Percentiles rank a stretch among this genome's conserved stretches.
phyloP scores from a whole-genome alignment of 2,797 vertebrate genomes.

The Mustela erminea region DNA sequence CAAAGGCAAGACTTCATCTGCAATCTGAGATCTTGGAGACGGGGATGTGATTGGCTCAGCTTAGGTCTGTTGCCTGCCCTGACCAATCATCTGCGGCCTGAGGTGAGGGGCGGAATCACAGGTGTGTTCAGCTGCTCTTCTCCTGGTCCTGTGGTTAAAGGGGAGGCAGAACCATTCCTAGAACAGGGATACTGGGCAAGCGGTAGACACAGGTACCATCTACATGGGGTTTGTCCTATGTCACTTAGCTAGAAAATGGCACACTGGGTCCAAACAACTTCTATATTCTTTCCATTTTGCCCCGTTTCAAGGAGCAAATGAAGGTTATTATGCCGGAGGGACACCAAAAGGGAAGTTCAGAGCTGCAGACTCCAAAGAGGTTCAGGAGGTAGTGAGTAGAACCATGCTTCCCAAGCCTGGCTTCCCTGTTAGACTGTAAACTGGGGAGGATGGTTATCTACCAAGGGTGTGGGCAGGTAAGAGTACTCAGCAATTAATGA shows the following conservation, averaged over 20 bases:
- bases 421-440: background rate
- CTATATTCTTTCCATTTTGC: constrained; percentile 18
- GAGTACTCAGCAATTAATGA: background rate
- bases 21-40: background rate
- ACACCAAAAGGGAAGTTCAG: background rate
- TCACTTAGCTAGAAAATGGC: background rate
- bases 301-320: background rate
- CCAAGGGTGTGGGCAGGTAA: background rate
- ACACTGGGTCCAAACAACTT: background rate
- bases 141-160: background rate
- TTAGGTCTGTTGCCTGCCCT: background rate
- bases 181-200: background rate
- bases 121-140: background rate
- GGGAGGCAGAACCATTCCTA: background rate
- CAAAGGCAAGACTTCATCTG: background rate
- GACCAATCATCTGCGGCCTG: background rate
- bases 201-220: background rate
- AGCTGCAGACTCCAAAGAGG: background rate
- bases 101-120: background rate
- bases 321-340: background rate
- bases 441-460: background rate
- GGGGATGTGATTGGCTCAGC: background rate
- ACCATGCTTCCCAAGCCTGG: background rate
- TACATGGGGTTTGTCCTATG: background rate
- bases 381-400: background rate